Base-by-base conservation (phyloP, 2,113 vertebrate species). In the Phoxinus phoxinus region DNA sequence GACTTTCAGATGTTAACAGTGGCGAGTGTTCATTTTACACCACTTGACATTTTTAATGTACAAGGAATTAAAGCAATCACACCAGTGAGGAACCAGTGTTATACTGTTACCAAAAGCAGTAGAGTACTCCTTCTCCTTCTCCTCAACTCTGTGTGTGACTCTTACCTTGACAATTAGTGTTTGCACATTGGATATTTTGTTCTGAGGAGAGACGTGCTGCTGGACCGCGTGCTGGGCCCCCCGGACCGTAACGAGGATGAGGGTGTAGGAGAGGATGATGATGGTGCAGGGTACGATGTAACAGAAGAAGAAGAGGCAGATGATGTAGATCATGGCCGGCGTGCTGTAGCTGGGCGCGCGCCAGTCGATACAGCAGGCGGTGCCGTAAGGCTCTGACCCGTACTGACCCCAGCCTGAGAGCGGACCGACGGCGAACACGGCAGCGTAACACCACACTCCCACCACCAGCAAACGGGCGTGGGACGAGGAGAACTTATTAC, bases 311-410 rank as follows among this genome's bases (percentile, higher is more conserved):
- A 97, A 94, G 85, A 97, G 96, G 82, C 91, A 94, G 58, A 96
- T 19, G 87, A 96, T 95, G 93, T 96, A 97, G 92, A 94, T 94
- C 86, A 93, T 91, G 69, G 95, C 95, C 7, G 88, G 90, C 19
- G 81, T 53, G 82, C 86, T 93, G n/a, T 80, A 37, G 87, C 88
- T 91, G 0, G 95, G 91, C 0, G 93, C 89, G 0, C 92, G 89
- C 96, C 96, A 97, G 48, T 92, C 44, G 90, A 97, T 95, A 93
- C 96, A 97, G 93, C 96, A 97, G 25, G 96, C 96, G 0, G 96
- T 96, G 4, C 96, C 96, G 0, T 96, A 97, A n/a, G 96, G 96
- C 92, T 97, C 96, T 0, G 94, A 91, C 21, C 95, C 93, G 0
- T 96, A 97, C 89, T 93, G 91, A 41, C 96, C 96, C 96, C 96